These are phyloP conservation scores for Scartelaos histophorus DNA, from an alignment of 2,113 vertebrate genomes.

Conservation along the genomic window DNA sequence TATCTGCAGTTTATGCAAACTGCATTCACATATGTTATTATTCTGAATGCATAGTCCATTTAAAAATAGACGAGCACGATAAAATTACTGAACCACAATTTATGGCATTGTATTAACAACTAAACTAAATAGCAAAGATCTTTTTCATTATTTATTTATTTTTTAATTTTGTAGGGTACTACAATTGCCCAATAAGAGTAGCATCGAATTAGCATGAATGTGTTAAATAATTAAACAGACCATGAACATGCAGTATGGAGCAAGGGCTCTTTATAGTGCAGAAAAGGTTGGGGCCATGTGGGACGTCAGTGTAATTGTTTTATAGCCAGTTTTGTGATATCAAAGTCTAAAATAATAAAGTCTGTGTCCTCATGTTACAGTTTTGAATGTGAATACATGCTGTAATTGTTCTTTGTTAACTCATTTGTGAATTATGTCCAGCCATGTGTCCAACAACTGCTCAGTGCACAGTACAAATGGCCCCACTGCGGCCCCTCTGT, in stretches of 20 bases:
- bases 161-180: too few relatives aligned
- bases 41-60: not conserved
- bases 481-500: conserved; percentile 34
- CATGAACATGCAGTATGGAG: not conserved
- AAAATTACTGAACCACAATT: not conserved
- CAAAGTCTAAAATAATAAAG: not conserved
- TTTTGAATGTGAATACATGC: conserved; percentile 26
- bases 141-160: too few relatives aligned
- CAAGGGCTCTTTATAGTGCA: not conserved
- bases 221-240: too few relatives aligned
- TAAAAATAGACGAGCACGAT: not conserved
- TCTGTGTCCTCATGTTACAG: not conserved
- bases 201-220: too few relatives aligned
- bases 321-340: not conserved
- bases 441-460: conserved; percentile 63
- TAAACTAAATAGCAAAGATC: not conserved
- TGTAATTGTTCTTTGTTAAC: conserved; percentile 29
- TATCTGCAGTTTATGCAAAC: not conserved
- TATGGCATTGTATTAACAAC: not conserved
- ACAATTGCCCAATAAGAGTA: too few relatives aligned
- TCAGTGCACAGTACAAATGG: conserved; percentile 61
- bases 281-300: not conserved
- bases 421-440: conserved; percentile 53
- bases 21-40: not conserved
- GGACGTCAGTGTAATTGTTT: not conserved